Conservation (phyloP, 2,113 vertebrate genomes). For the Leiothrix lutea region DNA sequence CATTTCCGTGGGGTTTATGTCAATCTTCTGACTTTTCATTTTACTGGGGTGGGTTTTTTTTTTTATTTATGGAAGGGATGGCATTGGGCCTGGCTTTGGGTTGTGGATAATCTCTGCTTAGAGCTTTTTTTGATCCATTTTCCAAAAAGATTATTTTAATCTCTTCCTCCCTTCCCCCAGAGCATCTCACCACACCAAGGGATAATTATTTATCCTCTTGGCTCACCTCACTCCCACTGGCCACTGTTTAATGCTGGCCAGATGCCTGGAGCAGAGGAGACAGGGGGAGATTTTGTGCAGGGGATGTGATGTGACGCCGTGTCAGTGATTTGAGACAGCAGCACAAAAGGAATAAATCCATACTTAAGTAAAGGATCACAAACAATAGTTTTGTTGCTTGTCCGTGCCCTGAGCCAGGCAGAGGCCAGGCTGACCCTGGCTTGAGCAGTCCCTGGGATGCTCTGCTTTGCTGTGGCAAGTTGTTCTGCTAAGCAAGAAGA, state of each 20-base stretch:
- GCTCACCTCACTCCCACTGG: background rate
- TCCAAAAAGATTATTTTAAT: constrained; percentile 63
- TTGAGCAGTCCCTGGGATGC: background rate
- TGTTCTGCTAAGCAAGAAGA: background rate
- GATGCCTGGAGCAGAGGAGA: background rate
- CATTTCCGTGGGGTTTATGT: background rate
- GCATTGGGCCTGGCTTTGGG: background rate
- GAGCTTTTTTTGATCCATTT: constrained; percentile 60
- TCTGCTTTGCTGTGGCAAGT: background rate
- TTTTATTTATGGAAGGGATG: constrained; percentile 28
- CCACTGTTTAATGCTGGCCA: background rate
- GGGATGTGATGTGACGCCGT: background rate
- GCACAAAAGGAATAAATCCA: background rate
- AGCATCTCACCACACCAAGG: background rate
- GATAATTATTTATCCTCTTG: constrained; percentile 23
- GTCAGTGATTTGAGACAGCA: background rate
- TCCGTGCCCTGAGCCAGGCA: background rate
- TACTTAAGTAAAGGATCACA: background rate
- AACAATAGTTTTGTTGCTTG: background rate
- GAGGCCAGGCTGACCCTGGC: background rate
- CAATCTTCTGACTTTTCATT: constrained; percentile 23
- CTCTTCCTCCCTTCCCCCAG: constrained; percentile 17
- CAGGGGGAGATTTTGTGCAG: background rate
- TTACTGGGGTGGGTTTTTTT: background rate
- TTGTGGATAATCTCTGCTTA: constrained; percentile 51